A percentile compares a stretch with the other conserved stretches of the same genome.
Conservation (phyloP, 2,888 invertebrate genomes). For the Perithous albicinctus region DNA sequence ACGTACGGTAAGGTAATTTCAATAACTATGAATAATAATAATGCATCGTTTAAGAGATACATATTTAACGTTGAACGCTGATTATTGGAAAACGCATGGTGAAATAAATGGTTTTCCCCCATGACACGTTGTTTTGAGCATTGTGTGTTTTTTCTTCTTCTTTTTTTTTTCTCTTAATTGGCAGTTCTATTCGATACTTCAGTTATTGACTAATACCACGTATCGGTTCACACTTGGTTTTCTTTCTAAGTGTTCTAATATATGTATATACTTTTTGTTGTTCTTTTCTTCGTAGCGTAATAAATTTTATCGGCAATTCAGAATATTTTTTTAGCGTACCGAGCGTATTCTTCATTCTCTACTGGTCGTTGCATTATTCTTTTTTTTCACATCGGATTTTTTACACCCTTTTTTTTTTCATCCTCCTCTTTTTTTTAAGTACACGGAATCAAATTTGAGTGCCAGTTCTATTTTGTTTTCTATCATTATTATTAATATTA, state of each 20-base stretch:
- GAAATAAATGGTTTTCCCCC: constrained; percentile 67
- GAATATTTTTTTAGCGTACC: constrained; percentile 58
- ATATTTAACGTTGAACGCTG: constrained; percentile 56
- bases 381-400: constrained; percentile 60
- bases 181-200: constrained; percentile 81
- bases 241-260: constrained; percentile 25
- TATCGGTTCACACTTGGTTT: constrained; percentile 61
- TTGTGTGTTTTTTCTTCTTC: constrained; percentile 76
- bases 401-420: constrained; percentile 33
- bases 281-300: constrained; percentile 58
- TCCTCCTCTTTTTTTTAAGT: constrained; percentile 22
- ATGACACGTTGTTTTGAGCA: constrained; percentile 80
- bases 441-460: constrained; percentile 59
- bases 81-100: constrained; percentile 64
- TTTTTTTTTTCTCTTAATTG: constrained; percentile 76
- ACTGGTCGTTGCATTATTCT: constrained; percentile 73
- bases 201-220: constrained; percentile 75
- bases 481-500: constrained; percentile 50
- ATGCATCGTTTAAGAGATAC: constrained; percentile 49
- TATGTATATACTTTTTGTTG: too few relatives aligned
- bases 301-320: constrained; percentile 61
- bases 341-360: constrained; percentile 60
- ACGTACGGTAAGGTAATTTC: constrained; percentile 48
- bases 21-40: constrained; percentile 63
- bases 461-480: constrained; percentile 56